Conservation (phyloP, 2,888 invertebrate species). For the Ptychoptera contaminata region DNA sequence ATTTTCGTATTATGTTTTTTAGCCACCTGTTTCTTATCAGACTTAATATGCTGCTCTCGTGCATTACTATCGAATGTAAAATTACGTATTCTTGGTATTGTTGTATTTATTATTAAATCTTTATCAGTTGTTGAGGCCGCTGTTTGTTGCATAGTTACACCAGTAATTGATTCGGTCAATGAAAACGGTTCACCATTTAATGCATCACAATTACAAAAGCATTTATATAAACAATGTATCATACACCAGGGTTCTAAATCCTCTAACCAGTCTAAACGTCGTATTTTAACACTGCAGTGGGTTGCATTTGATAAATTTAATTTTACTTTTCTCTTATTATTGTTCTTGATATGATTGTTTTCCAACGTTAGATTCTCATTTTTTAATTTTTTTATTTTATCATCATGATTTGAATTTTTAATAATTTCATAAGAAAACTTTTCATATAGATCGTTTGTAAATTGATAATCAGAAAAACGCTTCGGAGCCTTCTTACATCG, state of each 20-base stretch:
- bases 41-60: no score
- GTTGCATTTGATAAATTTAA: not conserved
- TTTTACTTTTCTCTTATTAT: no score
- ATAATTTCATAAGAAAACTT: constrained; percentile 5
- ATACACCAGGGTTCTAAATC: constrained; percentile 48
- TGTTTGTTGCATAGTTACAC: constrained; percentile 13
- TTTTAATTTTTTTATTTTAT: no score
- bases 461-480: constrained; percentile 38
- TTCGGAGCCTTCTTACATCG: constrained; percentile 43
- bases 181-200: constrained; percentile 19
- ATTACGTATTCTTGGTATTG: constrained; percentile 1
- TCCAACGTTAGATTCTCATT: no score
- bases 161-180: constrained; percentile 5
- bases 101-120: not conserved
- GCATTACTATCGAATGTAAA: not conserved
- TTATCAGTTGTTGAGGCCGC: not conserved
- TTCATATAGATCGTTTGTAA: constrained; percentile 14
- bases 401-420: constrained; percentile 1
- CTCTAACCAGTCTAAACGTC: constrained; percentile 20
- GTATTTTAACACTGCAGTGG: constrained; percentile 22
- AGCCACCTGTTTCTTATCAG: no score
- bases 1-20: no score
- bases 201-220: constrained; percentile 39
- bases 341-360: no score
- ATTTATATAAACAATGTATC: constrained; percentile 47